Evolutionary conservation across 2,888 invertebrate genomes (phyloP), one percentile per base, ranked within the genome.

Genomic region (Pachliopta kotzebuea): DNA sequence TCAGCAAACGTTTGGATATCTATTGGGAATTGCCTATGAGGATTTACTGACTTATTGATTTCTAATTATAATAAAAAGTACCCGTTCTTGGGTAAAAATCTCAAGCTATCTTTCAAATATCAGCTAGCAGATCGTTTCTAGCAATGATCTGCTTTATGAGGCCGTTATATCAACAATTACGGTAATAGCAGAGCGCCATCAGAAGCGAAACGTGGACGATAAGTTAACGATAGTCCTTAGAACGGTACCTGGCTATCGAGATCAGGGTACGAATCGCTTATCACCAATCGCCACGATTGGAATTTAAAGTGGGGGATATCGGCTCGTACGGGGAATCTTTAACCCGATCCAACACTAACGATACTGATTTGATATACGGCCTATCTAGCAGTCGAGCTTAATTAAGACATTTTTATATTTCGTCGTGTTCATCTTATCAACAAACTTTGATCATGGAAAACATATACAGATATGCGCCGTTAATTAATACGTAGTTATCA

Each of bases 201-300:
- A 76, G 90, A 90, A 89, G 90, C 89, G 78, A 85, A 89, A 85
- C 90, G 89, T 89, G 90, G 87, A 83, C 86, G 87, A 90, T 90
- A 89, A 89, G 84, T 90, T 84, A 84, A 78, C 86, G 85, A 87
- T 85, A 86, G 77, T 74, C 78, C 76, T 74, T 74, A 76, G 74
- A 88, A 88, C 88, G 89, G 88, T 84, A 88, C 85, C 66, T 75
- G 79, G 83, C 80, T 79, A 84, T 85, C 83, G 79, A 80, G 86
- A 89, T 86, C 86, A 84, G 85, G 84, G 86, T 86, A 83, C 83
- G 80, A 84, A 87, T 87, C 82, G 86, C 79, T 85, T 89, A 88
- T 89, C 88, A 80, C 73, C 77, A 83, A 88, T 86, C 85, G 79
- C 81, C 84, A 78, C 81, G 81, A 82, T 84, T 75, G 87, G 89